Conservation (phyloP, 2,113 vertebrate species). For the Thryonomys swinderianus region DNA sequence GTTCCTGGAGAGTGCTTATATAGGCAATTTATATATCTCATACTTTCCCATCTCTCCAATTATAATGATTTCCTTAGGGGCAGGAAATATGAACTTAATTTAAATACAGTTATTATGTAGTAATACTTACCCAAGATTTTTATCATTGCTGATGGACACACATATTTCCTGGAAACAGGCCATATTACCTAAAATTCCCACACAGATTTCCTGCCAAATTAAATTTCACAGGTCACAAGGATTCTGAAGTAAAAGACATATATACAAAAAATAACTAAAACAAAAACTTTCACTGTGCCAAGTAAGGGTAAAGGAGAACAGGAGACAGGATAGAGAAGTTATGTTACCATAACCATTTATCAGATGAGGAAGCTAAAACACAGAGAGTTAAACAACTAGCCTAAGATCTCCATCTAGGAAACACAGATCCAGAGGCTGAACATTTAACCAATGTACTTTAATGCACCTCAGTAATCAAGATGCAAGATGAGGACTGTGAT, state of each 20-base stretch:
- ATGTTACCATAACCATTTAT: not conserved
- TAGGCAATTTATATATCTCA: not conserved
- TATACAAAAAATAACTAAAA: slow-evolving; percentile 47
- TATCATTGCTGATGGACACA: slow-evolving; percentile 92
- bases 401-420: not conserved
- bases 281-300: not conserved
- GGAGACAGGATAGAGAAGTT: not conserved
- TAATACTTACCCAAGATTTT: slow-evolving; percentile 92
- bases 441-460: not conserved
- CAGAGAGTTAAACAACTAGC: not conserved
- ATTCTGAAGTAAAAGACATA: slow-evolving; percentile 42
- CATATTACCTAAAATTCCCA: slow-evolving; percentile 98
- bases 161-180: slow-evolving; percentile 96
- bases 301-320: not conserved
- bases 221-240: slow-evolving; percentile 74
- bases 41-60: not conserved
- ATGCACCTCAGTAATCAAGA: not conserved
- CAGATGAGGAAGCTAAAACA: not conserved
- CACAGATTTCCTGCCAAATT: slow-evolving; percentile 94
- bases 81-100: slow-evolving; percentile 7
- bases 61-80: not conserved
- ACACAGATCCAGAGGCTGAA: not conserved
- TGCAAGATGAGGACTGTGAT: not conserved
- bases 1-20: not conserved
- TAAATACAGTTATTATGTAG: not conserved